Base-by-base conservation (phyloP, 2,113 vertebrate genomes). In the Bagarius yarrelli region DNA sequence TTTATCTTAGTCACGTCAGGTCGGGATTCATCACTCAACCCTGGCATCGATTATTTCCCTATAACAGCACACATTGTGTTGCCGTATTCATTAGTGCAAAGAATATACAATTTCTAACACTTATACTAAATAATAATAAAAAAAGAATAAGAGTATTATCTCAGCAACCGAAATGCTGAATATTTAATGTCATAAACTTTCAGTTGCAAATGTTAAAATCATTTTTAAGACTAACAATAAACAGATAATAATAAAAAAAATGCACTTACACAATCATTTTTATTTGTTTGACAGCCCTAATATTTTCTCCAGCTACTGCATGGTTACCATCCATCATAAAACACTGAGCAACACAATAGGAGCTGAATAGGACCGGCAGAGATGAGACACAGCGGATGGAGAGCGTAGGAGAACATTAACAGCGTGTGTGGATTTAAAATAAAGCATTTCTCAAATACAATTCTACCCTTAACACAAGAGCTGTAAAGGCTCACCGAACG, bases 241-340 rank as follows among this genome's bases (percentile, higher is more conserved):
- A 30, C 8, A 71, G n/a, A 44, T 53, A 18, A 53, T 72, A 72
- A 72, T 53, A 47, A 55, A 73, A 73, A 55, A 21, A 73, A 55
- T 1, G 50, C 50, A 73, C 52, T 34, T 23, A 23, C 50, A 73
- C 52, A 23, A 73, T 23, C 27, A 30, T 73, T 73, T n/a, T 52
- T 73, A 34, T 71, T 71, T 32, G 27, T 73, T 55, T 73, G 50
- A 73, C 50, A 34, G 70, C 50, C 19, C 50, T 55, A 55, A 73
- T 8, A 23, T 55, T 73, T 73, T 53, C 18, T 73, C 23, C 30
- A 32, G 36, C 44, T 34, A 64, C 27, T n/a, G n/a, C 76, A n/a
- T 30, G 18, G 30, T 32, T 14, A 23, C 25, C 40, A 64, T 78
- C 60, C 64, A 64, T 44, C 27, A 53, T 4, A 52, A 15, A 34